A percentile compares a stretch with the other conserved stretches of the same genome.
Conservation (phyloP, 2,113 vertebrate species). For the Panurus biarmicus region DNA sequence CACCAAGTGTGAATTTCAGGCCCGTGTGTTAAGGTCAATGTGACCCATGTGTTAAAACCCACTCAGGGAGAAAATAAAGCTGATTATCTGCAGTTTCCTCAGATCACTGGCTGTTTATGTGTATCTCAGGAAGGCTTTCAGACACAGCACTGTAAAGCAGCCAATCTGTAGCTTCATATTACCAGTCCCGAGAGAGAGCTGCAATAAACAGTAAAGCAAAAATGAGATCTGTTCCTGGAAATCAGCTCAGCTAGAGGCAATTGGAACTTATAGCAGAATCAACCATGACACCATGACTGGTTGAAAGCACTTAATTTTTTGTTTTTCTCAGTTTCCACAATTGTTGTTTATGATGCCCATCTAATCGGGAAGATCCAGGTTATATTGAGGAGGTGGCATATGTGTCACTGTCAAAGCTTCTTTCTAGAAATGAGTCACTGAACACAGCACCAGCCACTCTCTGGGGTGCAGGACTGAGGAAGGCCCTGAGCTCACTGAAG, state of each 20-base stretch:
- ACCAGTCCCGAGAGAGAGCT: not conserved
- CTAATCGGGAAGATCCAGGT: not conserved
- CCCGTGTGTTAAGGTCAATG: conserved; percentile 69
- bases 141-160: not conserved
- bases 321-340: not conserved
- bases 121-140: not conserved
- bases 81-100: not conserved
- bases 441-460: not conserved
- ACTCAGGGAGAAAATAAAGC: conserved; percentile 56
- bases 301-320: not conserved
- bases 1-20: conserved; percentile 41
- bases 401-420: not conserved
- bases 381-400: not conserved
- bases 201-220: not conserved
- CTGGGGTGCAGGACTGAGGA: not conserved
- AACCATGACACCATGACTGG: conserved; percentile 62
- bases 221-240: conserved; percentile 73
- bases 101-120: not conserved
- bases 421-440: not conserved
- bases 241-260: conserved; percentile 65
- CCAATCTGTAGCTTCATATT: not conserved
- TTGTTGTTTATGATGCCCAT: not conserved
- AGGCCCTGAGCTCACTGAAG: not conserved
- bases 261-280: conserved; percentile 74
- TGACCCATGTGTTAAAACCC: conserved; percentile 74